Base-by-base conservation (phyloP, 2,888 invertebrate species). In the Drosophila prolongata region DNA sequence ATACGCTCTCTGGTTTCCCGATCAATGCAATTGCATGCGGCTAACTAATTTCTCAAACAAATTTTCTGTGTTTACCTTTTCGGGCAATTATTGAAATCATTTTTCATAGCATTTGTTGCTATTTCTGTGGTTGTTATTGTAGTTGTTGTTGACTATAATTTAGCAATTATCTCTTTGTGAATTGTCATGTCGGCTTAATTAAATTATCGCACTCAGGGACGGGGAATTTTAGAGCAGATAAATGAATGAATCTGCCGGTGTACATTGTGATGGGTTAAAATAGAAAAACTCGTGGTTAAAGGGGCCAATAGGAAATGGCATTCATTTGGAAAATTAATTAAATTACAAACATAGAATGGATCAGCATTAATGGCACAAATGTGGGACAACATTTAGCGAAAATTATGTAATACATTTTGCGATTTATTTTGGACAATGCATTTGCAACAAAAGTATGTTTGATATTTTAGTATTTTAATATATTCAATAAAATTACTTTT, bases 141-240 rank as follows among this genome's bases (percentile, higher is more conserved):
- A 30, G 46, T 61, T 55, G 38, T 14, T 69, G 61, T 49, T 66
- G 52, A 13, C 40, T 52, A 52, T 62, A 75, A 74, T 76, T 76
- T 60, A 59, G 67, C 61, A 81, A 79, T 76, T 74, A 82, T 65
- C 53, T 75, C 49, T 58, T 71, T 59, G 72, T 69, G 75, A 77
- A 75, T 64, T 59, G 70, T 73, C 69, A 50, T 77, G 83, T 78
- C 59, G 77, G 66, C 65, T 77, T 80, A 83, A 80, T 81, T 83
- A 65, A 80, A 77, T 81, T 78, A 80, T 65, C 61, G 57, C 66
- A 44, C 62, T n/a, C 50, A 27, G 50, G 64, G 44, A 30, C 50
- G 37, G 64, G 38, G 38, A 46, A 58, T 30, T 34, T 40, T 16
- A 10, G 46, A 24, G 14, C 24, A 42, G 57, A 58, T 58, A 47